A percentile compares a stretch with the other conserved stretches of the same genome.
Conservation (phyloP, 2,797 vertebrate genomes). For the Anguilla anguilla region DNA sequence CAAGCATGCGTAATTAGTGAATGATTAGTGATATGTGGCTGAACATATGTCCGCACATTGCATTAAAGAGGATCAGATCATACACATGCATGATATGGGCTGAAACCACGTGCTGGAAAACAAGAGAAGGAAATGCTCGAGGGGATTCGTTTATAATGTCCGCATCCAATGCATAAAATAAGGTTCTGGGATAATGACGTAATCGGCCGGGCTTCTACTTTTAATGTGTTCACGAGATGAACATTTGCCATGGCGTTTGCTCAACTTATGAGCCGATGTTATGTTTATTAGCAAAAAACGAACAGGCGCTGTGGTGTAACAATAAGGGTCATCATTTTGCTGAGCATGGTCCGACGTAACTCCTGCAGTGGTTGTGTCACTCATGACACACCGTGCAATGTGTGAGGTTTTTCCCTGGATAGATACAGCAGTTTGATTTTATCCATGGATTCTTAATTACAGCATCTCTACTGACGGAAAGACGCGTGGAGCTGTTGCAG, state of each 20-base stretch:
- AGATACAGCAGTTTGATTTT: not conserved
- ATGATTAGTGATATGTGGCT: not conserved
- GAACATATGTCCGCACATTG: not conserved
- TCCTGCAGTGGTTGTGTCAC: not conserved
- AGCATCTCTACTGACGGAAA: conserved; percentile 20
- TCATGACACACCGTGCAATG: not conserved
- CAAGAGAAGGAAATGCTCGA: not conserved
- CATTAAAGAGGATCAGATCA: not conserved
- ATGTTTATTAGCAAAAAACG: not conserved
- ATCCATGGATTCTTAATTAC: conserved; percentile 30
- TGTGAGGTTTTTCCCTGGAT: not conserved
- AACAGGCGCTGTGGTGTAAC: not conserved
- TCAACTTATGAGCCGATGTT: not conserved
- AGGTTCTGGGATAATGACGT: not conserved
- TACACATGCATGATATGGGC: not conserved
- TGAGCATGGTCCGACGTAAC: conserved; percentile 29
- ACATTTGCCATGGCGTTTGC: not conserved
- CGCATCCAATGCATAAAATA: not conserved
- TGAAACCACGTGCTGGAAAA: too few relatives aligned
- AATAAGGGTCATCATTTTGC: conserved; percentile 41
- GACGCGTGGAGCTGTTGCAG: not conserved
- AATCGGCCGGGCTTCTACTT: not conserved
- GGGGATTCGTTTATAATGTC: not conserved
- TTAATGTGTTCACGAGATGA: not conserved
- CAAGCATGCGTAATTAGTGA: not conserved